Evolutionary conservation across 2,797 vertebrate genomes (phyloP), one percentile per base, ranked within the genome.

Genomic region (Rhadinocentrus ornatus): DNA sequence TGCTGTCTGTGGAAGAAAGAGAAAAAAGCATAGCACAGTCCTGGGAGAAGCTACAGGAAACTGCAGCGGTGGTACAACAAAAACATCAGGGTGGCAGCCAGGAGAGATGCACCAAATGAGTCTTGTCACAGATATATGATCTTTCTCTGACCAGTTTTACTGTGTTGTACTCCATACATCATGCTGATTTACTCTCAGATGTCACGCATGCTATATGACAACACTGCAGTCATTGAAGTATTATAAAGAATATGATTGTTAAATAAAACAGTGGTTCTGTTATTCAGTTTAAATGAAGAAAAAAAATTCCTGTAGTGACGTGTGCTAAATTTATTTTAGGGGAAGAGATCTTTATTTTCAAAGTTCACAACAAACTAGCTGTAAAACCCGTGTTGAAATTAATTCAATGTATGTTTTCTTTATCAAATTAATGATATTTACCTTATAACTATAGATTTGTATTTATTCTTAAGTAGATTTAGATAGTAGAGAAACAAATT

Each of bases 41-140:
- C 2, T 91, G 86, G 90, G 70, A 52, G 57, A 69, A 75, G 41
- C 77, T 91, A 2, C 77, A 83, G 66, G 65, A 88, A 58, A 73
- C 68, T 26, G 76, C 78, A 46, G 31, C 0, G 26, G 62, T 0
- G 9, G 5, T 62, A 6, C 64, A 75, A 22, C 60, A 66, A 59
- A 74, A 24, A 32, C 54, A 26, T 26, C 63, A 46, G 56, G 48
- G 44, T 73, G 29, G 10, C 55, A 69, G 55, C 31, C 44, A 68
- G 16, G 39, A 57, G 61, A 76, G 27, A 44, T 13, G 3, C 69
- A 69, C 20, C 34, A 29, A 56, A 44, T 46, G 24, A 56, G 32
- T 9, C 2, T 44, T 20, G 20, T 65, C 5, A 34, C 37, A 26
- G 41, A 20, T 2, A 16, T 44, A 7, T 44, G 16, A 20, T 27